phyloP scores from a whole-genome alignment of 1,140 invertebrate species.

The Prorops nasuta region DNA sequence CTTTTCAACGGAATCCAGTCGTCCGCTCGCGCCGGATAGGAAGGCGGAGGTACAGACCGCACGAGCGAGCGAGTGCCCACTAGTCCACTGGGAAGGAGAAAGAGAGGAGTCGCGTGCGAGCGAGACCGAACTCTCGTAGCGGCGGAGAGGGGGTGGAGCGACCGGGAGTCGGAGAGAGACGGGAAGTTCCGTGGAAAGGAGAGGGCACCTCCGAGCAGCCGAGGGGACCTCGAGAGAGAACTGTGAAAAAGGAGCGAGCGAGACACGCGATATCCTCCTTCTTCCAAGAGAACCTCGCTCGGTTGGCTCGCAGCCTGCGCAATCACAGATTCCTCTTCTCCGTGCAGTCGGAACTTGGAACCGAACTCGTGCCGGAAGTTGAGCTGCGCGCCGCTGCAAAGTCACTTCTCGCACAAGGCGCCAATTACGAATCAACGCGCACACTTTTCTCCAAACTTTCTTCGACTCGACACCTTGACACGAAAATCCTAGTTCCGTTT shows the following conservation, averaged over 20 bases:
- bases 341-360: neutral
- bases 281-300: no score
- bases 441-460: slow-evolving; percentile 7
- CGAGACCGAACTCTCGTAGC: neutral
- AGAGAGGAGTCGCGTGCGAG: slow-evolving; percentile 22
- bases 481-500: no score
- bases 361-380: slow-evolving; percentile 16
- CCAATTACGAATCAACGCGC: slow-evolving; percentile 49
- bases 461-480: no score
- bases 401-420: no score
- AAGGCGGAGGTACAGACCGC: slow-evolving; percentile 26
- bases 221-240: neutral
- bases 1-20: slow-evolving; percentile 52
- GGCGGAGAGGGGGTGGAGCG: slow-evolving; percentile 5
- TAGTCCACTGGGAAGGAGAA: slow-evolving; percentile 15
- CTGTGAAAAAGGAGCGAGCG: neutral
- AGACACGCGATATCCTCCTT: no score
- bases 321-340: neutral
- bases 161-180: slow-evolving; percentile 8
- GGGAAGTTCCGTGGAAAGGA: neutral
- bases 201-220: neutral
- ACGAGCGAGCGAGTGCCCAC: slow-evolving; percentile 20
- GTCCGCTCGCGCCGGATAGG: slow-evolving; percentile 26
- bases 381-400: slow-evolving; percentile 20
- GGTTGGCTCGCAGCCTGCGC: slow-evolving; percentile 12